phyloP scores from a whole-genome alignment of 2,888 invertebrate genomes.

The Microctonus aethiopoides region DNA sequence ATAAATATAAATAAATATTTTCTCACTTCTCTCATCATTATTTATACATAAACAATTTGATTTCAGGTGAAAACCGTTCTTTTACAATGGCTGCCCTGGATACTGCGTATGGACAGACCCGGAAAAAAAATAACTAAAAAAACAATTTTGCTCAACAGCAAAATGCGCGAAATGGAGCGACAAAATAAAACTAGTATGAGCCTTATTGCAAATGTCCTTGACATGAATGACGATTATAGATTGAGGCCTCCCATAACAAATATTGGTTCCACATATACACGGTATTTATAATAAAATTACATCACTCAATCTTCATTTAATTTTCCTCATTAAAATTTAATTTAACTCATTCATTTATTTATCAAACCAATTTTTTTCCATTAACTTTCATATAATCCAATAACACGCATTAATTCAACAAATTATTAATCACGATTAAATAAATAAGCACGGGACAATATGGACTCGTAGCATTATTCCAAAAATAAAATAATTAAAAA shows the following conservation, averaged over 20 bases:
- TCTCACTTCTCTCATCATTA: neutral
- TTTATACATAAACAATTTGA: neutral
- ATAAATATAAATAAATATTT: too few relatives aligned
- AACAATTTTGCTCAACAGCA: slow-evolving; percentile 88
- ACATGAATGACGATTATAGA: slow-evolving; percentile 95
- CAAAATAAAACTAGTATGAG: slow-evolving; percentile 95
- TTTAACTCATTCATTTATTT: neutral
- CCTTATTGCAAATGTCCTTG: slow-evolving; percentile 92
- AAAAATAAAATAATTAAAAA: too few relatives aligned
- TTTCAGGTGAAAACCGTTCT: slow-evolving; percentile 91
- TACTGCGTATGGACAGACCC: slow-evolving; percentile 94
- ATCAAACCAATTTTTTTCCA: neutral
- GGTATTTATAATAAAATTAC: slow-evolving; percentile 18
- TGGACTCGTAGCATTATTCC: too few relatives aligned
- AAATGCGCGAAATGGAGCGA: slow-evolving; percentile 92
- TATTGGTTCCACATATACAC: slow-evolving; percentile 55
- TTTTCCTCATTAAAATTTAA: neutral
- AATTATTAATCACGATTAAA: neutral
- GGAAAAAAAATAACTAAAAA: slow-evolving; percentile 94
- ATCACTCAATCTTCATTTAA: neutral
- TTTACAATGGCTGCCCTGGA: slow-evolving; percentile 97
- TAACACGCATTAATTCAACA: neutral
- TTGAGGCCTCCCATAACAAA: slow-evolving; percentile 70
- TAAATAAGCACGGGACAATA: too few relatives aligned
- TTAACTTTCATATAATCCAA: neutral